Conservation (phyloP, 2,797 vertebrate genomes). For the Phrynocephalus vlangalii region DNA sequence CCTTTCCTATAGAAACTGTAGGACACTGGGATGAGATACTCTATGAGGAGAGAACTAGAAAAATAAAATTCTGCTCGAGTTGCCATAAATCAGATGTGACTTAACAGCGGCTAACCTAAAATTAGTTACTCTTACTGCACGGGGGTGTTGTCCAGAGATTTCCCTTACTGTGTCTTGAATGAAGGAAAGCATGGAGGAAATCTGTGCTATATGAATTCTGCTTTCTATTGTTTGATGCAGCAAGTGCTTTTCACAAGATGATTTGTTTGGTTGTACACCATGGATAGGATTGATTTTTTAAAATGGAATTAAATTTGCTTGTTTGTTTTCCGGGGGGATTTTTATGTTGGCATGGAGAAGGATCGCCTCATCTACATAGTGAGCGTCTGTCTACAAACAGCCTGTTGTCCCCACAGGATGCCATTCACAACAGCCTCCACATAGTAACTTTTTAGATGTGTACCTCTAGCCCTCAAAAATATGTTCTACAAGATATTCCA, state of each 20-base stretch:
- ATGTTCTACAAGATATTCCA: not conserved
- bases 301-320: not conserved
- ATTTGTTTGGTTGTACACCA: not conserved
- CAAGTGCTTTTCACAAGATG: not conserved
- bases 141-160: not conserved
- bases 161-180: not conserved
- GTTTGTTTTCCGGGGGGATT: not conserved
- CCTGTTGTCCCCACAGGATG: constrained; percentile 1
- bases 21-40: too few species aligned
- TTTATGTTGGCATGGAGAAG: not conserved
- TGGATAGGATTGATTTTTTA: not conserved
- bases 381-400: constrained; percentile 14
- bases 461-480: not conserved
- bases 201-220: not conserved
- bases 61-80: too few species aligned
- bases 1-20: too few species aligned
- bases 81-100: too few species aligned
- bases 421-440: constrained; percentile 9
- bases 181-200: not conserved
- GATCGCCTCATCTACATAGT: not conserved
- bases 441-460: not conserved
- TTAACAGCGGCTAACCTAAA: too few species aligned
- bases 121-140: not conserved
- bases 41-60: too few species aligned
- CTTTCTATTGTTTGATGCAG: not conserved